A percentile compares a stretch with the other conserved stretches of the same genome.
Conservation (phyloP, 2,797 vertebrate genomes). For the Falco naumanni region DNA sequence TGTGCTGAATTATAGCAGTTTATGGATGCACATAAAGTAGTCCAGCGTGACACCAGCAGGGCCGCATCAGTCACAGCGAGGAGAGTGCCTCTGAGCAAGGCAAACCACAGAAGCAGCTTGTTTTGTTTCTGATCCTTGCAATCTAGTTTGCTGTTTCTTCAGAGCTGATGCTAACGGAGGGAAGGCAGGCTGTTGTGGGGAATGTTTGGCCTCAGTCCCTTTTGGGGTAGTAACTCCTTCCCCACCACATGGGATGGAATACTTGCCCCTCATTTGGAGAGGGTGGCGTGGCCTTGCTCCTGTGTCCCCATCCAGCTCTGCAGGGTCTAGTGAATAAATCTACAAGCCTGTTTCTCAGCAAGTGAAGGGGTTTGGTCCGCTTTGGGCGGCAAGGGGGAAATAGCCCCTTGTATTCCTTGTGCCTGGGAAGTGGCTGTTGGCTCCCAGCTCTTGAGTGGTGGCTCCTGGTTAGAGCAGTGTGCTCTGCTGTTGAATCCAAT, state of each 20-base stretch:
- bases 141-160: not conserved
- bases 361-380: not conserved
- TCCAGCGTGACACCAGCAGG: rapidly evolving
- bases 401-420: no score
- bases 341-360: not conserved
- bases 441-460: not conserved
- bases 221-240: not conserved
- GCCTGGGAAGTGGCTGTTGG: not conserved
- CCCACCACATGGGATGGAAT: not conserved
- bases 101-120: no score
- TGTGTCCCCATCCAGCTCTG: not conserved
- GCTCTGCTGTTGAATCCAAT: not conserved
- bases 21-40: not conserved
- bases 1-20: not conserved
- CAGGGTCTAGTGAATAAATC: not conserved
- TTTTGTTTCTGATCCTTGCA: not conserved
- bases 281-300: not conserved
- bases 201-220: not conserved
- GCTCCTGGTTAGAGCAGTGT: not conserved
- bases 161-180: not conserved
- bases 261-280: rapidly evolving
- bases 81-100: not conserved
- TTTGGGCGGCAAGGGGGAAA: rapidly evolving
- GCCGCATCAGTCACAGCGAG: not conserved
- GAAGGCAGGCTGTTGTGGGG: not conserved